A percentile compares a stretch with the other conserved stretches of the same genome.
Conservation (phyloP, 1,140 invertebrate genomes). For the Trissolcus basalis region DNA sequence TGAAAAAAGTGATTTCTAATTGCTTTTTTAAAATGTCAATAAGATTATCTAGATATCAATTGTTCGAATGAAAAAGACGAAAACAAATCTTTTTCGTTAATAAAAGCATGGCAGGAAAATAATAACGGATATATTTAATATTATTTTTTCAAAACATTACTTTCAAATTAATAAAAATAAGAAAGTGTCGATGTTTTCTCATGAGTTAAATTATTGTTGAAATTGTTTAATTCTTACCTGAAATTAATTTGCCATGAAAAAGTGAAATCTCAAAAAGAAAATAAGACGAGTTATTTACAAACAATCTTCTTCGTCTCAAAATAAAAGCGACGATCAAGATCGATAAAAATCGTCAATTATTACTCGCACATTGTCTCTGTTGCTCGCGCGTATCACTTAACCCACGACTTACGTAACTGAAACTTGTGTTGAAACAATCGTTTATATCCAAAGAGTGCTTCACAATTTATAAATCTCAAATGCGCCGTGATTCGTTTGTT, state of each 20-base stretch:
- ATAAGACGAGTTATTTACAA: not conserved
- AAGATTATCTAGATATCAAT: not conserved
- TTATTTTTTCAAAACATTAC: too few relatives aligned
- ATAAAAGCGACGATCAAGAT: constrained; percentile 25
- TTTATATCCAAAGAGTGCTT: constrained; percentile 31
- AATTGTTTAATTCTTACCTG: too few relatives aligned
- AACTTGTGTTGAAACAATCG: constrained; percentile 47
- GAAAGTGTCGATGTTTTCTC: not conserved
- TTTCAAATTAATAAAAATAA: not conserved
- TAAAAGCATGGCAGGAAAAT: not conserved
- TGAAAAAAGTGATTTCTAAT: not conserved
- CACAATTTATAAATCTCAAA: constrained; percentile 26
- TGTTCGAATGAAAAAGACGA: not conserved
- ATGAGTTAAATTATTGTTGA: not conserved
- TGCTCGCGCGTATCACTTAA: constrained; percentile 47
- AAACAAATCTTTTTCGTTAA: not conserved
- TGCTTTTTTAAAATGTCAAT: constrained; percentile 1
- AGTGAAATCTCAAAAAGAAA: not conserved
- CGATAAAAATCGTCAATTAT: constrained; percentile 47
- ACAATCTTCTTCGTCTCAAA: constrained; percentile 4
- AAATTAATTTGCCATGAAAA: not conserved
- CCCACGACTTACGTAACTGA: constrained; percentile 54
- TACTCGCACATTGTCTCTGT: constrained; percentile 19
- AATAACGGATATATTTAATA: too few relatives aligned
- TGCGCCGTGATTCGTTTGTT: too few relatives aligned